Evolutionary conservation across 2,888 invertebrate species (phyloP).

Genomic region (Xanthia togata): DNA sequence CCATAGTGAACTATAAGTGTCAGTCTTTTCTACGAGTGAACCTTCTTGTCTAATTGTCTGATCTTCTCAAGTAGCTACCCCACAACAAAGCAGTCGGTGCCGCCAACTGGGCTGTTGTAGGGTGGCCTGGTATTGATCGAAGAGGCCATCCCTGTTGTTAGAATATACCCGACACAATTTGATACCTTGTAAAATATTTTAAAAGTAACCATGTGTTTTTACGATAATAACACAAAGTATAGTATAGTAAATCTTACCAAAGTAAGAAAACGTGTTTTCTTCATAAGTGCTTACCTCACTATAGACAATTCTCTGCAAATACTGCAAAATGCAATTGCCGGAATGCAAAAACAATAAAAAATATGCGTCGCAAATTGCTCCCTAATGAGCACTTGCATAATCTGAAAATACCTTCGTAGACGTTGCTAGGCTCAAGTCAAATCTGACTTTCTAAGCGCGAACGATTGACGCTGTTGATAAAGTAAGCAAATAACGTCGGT

Average conservation of each 20-base stretch:
- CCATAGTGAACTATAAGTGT: too few species aligned
- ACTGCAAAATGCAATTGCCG: slow-evolving; percentile 15
- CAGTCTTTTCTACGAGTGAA: slow-evolving; percentile 10
- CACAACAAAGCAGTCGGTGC: not conserved
- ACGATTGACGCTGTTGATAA: slow-evolving; percentile 53
- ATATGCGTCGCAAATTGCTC: slow-evolving; percentile 42
- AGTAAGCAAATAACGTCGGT: slow-evolving; percentile 53
- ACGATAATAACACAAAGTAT: not conserved
- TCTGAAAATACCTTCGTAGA: slow-evolving; percentile 53
- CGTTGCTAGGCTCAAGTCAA: slow-evolving; percentile 36
- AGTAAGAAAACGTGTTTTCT: not conserved
- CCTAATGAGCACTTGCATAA: slow-evolving; percentile 55
- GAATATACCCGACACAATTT: not conserved
- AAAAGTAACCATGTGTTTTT: not conserved
- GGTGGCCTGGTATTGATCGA: slow-evolving; percentile 21
- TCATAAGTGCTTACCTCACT: not conserved
- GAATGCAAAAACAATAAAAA: slow-evolving; percentile 48
- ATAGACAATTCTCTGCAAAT: slow-evolving; percentile 10
- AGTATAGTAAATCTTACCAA: not conserved
- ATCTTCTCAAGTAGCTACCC: slow-evolving; percentile 5
- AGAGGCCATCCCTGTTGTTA: not conserved
- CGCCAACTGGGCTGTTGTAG: not conserved
- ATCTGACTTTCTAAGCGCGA: slow-evolving; percentile 58
- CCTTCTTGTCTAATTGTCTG: slow-evolving; percentile 7
- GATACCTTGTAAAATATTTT: not conserved